These are phyloP conservation scores for Hormaphis cornu DNA, from an alignment of 1,140 invertebrate species.

Conservation along the genomic window DNA sequence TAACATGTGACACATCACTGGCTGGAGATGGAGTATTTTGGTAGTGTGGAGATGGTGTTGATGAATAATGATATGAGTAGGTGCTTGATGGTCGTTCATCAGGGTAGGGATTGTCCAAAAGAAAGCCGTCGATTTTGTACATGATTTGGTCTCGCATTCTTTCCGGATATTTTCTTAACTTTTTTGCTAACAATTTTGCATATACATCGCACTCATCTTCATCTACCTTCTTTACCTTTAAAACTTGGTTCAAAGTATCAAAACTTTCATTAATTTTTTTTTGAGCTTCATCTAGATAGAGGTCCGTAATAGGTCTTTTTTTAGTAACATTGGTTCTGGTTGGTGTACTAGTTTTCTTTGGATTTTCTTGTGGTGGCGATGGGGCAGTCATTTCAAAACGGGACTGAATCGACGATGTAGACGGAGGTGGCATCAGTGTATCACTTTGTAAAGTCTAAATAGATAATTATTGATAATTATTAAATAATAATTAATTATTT, in stretches of 20 bases:
- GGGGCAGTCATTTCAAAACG: not conserved
- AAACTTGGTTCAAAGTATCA: not conserved
- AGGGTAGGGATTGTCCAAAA: slow-evolving; percentile 16
- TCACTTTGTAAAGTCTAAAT: not conserved
- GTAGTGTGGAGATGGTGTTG: slow-evolving; percentile 5
- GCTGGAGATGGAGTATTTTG: slow-evolving; percentile 12
- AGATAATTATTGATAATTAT: not conserved
- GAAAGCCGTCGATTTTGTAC: slow-evolving; percentile 35
- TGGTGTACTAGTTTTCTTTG: not conserved
- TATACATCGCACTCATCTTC: slow-evolving; percentile 14
- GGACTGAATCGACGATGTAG: not conserved
- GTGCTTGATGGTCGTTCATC: slow-evolving; percentile 5
- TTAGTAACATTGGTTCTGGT: not conserved
- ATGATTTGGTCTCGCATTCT: slow-evolving; percentile 35
- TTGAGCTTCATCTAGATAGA: not conserved
- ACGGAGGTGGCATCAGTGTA: not conserved
- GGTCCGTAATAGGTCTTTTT: not conserved
- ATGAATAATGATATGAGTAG: not conserved
- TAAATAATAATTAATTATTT: not conserved
- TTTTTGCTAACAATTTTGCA: slow-evolving; percentile 37
- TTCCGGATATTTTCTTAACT: slow-evolving; percentile 38
- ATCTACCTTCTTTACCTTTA: slow-evolving; percentile 16
- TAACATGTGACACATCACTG: slow-evolving; percentile 2
- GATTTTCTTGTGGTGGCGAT: not conserved
- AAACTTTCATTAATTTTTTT: slow-evolving; percentile 4